phyloP scores from a whole-genome alignment of 2,113 vertebrate genomes.

The Glaucomys volans region DNA sequence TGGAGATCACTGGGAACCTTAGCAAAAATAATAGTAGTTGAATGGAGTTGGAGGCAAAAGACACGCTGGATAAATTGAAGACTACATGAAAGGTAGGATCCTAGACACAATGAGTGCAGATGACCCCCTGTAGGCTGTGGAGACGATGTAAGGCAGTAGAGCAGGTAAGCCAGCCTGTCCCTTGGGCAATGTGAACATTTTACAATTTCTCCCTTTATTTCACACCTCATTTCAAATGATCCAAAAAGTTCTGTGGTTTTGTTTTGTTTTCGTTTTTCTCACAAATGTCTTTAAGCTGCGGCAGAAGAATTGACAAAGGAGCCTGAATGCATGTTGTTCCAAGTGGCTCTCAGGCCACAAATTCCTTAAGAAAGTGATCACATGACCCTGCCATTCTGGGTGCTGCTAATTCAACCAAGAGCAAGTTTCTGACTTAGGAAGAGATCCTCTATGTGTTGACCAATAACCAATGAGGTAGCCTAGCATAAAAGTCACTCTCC shows the following conservation, averaged over 20 bases:
- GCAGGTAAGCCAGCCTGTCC: not conserved
- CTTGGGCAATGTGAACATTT: not conserved
- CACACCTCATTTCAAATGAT: not conserved
- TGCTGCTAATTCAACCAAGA: not conserved
- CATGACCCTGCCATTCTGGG: not conserved
- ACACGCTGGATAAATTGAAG: not conserved
- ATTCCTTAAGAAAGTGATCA: not conserved
- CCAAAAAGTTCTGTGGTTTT: not conserved
- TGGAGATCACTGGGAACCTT: not conserved
- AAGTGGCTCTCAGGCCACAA: not conserved
- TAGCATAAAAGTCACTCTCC: not conserved
- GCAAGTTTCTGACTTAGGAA: not conserved
- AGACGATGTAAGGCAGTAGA: not conserved
- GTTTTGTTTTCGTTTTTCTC: not conserved
- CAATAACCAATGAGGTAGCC: not conserved
- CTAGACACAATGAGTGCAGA: not conserved
- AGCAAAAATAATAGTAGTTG: not conserved
- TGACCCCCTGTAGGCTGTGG: not conserved
- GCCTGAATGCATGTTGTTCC: not conserved
- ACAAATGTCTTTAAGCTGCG: not conserved
- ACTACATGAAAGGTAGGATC: not conserved
- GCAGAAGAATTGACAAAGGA: not conserved
- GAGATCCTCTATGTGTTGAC: not conserved
- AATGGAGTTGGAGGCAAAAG: not conserved
- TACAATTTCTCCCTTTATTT: not conserved